Percentiles rank a stretch among this genome's conserved stretches.
phyloP scores from a whole-genome alignment of 1,140 invertebrate genomes.

The Formica exsecta region DNA sequence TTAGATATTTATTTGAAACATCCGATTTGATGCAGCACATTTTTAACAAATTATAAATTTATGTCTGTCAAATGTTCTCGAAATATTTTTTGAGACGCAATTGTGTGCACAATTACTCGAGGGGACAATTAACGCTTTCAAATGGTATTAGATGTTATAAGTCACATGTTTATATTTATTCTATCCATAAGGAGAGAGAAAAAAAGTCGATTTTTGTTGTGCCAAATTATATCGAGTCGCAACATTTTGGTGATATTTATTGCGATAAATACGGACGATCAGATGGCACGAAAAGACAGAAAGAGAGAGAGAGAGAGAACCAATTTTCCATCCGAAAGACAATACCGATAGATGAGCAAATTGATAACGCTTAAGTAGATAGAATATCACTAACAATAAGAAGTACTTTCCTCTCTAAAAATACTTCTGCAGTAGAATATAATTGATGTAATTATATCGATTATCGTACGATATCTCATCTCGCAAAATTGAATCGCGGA shows the following conservation, averaged over 20 bases:
- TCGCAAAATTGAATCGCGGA: neutral
- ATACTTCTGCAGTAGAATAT: neutral
- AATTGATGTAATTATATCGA: neutral
- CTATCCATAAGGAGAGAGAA: neutral
- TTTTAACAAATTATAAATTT: neutral
- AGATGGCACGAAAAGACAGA: neutral
- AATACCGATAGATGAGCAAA: neutral
- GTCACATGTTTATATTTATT: conserved; percentile 10
- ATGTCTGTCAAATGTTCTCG: neutral
- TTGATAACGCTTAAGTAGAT: conserved; percentile 30
- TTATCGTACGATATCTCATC: neutral
- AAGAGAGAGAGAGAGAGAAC: neutral
- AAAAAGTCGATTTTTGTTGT: neutral
- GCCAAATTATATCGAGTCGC: neutral
- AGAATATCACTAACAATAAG: neutral
- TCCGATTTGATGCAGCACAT: neutral
- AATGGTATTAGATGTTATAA: neutral
- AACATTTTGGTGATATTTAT: conserved; percentile 1
- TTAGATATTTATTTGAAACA: neutral
- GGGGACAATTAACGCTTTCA: neutral
- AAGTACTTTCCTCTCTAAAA: neutral
- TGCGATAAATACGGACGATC: neutral
- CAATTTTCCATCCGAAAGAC: neutral
- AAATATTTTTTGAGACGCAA: neutral
- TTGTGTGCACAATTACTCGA: neutral